A percentile compares a stretch with the other conserved stretches of the same genome.
Evolutionary conservation across 2,797 vertebrate genomes (phyloP).

Genomic region (Channallabes apus): DNA sequence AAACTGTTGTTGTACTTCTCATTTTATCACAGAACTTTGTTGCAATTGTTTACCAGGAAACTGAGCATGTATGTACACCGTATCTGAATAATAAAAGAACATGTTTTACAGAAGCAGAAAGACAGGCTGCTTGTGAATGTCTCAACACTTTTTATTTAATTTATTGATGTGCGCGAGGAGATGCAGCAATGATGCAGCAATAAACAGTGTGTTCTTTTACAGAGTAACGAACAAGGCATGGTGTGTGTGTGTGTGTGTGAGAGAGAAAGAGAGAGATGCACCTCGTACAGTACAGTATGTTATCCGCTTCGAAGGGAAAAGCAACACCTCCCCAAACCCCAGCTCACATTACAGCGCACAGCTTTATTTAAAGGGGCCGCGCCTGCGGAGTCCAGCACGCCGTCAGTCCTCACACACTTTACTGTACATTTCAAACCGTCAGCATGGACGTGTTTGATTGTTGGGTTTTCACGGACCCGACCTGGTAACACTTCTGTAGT

Average conservation of each 20-base stretch:
- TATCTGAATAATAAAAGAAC: conserved; percentile 38
- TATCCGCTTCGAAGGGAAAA: too few relatives aligned
- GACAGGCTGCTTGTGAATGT: neutral
- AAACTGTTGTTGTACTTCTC: conserved; percentile 48
- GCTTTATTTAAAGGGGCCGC: conserved; percentile 13
- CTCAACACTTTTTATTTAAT: neutral
- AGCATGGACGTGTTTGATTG: too few relatives aligned
- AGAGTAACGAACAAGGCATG: too few relatives aligned
- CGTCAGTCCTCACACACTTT: neutral
- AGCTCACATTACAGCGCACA: neutral
- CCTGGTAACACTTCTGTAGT: neutral
- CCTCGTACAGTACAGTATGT: neutral
- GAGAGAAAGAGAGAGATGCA: neutral
- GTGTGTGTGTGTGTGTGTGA: neutral
- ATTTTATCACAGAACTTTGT: conserved; percentile 48
- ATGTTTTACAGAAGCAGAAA: conserved; percentile 51
- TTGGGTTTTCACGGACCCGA: neutral
- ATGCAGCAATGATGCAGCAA: neutral
- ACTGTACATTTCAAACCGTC: neutral
- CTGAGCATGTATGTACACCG: conserved; percentile 46
- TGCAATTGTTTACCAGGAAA: conserved; percentile 42
- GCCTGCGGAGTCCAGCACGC: neutral
- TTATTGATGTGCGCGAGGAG: neutral
- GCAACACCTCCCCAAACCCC: neutral
- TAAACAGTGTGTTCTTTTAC: neutral